Evolutionary conservation across 2,797 vertebrate genomes (phyloP).

Genomic region (Sebastes kiyomatsui): DNA sequence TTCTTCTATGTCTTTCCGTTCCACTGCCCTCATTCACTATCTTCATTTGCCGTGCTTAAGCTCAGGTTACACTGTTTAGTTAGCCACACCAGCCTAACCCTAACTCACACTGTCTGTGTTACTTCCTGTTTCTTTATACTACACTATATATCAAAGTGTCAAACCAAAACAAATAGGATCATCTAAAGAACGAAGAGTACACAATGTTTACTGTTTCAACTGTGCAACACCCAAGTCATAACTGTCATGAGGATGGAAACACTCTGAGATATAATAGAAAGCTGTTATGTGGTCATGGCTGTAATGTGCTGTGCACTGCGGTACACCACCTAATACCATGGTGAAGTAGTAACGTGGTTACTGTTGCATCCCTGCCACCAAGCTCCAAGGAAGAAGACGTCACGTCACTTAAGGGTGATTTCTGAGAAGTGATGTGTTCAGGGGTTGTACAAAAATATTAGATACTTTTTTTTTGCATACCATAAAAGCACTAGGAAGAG

Average conservation of each 20-base stretch:
- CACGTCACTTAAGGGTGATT: neutral
- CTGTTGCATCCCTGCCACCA: neutral
- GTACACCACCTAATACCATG: conserved; percentile 18
- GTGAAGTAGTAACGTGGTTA: neutral
- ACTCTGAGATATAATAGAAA: neutral
- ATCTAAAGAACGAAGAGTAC: neutral
- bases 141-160: neutral
- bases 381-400: neutral
- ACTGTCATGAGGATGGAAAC: conserved; percentile 8
- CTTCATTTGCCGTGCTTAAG: neutral
- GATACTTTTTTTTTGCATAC: neutral
- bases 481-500: neutral
- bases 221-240: neutral
- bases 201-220: neutral
- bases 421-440: neutral
- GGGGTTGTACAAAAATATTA: neutral
- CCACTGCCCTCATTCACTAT: conserved; percentile 8
- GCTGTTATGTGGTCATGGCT: neutral
- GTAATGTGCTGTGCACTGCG: conserved; percentile 15
- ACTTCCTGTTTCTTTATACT: neutral
- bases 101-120: neutral
- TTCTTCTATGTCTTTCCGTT: conserved; percentile 11
- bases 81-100: neutral
- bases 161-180: neutral
- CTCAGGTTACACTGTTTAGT: conserved; percentile 28